A percentile compares a stretch with the other conserved stretches of the same genome.
Conservation (phyloP, 2,888 invertebrate genomes). For the Osmoderma eremita region DNA sequence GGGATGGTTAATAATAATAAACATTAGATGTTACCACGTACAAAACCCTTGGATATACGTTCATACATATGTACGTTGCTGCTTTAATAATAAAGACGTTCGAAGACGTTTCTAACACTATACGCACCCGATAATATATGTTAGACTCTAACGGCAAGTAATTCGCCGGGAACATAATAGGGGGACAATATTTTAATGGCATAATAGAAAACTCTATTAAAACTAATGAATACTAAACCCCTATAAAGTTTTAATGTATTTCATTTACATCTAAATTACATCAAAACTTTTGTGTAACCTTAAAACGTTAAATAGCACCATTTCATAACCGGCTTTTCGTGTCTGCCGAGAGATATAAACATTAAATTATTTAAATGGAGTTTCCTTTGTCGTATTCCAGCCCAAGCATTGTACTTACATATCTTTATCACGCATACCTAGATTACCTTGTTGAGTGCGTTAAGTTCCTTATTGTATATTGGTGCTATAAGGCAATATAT, state of each 20-base stretch:
- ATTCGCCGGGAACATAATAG: slow-evolving; percentile 29
- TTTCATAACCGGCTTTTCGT: slow-evolving; percentile 24
- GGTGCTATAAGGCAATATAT: background rate
- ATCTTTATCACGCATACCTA: slow-evolving; percentile 1
- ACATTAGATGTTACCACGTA: slow-evolving; percentile 32
- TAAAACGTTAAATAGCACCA: slow-evolving; percentile 29
- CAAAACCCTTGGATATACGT: slow-evolving; percentile 6
- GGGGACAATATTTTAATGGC: slow-evolving; percentile 35
- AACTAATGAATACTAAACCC: slow-evolving; percentile 36
- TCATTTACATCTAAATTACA: slow-evolving; percentile 38
- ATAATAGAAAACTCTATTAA: slow-evolving; percentile 38
- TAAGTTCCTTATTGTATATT: slow-evolving; percentile 26
- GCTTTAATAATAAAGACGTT: slow-evolving; percentile 37
- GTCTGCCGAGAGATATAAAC: slow-evolving; percentile 28
- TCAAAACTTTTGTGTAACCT: slow-evolving; percentile 36
- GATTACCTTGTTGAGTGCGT: slow-evolving; percentile 13
- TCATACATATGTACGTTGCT: slow-evolving; percentile 17
- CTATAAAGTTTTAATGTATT: slow-evolving; percentile 36
- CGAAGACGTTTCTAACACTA: slow-evolving; percentile 18
- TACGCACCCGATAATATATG: slow-evolving; percentile 27
- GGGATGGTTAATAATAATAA: slow-evolving; percentile 43
- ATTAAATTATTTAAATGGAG: slow-evolving; percentile 34
- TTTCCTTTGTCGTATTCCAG: slow-evolving; percentile 19
- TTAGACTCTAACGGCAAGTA: slow-evolving; percentile 25
- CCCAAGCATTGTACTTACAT: slow-evolving; percentile 4